A percentile compares a stretch with the other conserved stretches of the same genome.
Conservation (phyloP, 2,888 invertebrate species). For the Luperina nickerlii region DNA sequence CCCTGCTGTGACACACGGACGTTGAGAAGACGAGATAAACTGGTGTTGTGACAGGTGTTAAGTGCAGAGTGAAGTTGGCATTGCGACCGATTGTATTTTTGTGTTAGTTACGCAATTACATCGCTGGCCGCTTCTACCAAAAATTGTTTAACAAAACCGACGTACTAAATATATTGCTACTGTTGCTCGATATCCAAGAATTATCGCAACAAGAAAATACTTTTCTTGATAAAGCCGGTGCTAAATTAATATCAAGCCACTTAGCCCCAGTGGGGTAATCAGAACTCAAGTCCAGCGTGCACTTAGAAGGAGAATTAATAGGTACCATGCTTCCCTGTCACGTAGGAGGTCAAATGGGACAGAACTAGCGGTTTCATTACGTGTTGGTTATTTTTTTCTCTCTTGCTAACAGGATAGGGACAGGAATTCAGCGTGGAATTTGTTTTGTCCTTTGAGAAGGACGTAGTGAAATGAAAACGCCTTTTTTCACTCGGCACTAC, state of each 20-base stretch:
- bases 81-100: no score
- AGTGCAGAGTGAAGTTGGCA: no score
- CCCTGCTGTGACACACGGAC: no score
- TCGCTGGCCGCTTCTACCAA: background rate
- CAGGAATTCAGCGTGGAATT: background rate
- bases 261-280: conserved; percentile 57
- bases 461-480: background rate
- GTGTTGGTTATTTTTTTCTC: conserved; percentile 47
- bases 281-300: conserved; percentile 55
- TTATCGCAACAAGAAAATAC: background rate
- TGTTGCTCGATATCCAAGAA: background rate
- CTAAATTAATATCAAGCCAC: conserved; percentile 63
- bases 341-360: conserved; percentile 61
- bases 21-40: no score
- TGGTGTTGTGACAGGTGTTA: no score
- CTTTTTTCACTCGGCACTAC: background rate
- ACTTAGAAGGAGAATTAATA: conserved; percentile 70
- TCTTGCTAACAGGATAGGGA: conserved; percentile 32
- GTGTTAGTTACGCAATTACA: background rate
- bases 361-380: conserved; percentile 53
- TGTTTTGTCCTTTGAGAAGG: background rate
- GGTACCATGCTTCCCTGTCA: conserved; percentile 71
- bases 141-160: background rate
- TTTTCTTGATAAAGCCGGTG: conserved; percentile 46
- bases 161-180: background rate